Evolutionary conservation across 2,888 invertebrate genomes (phyloP).

Genomic region (Erebia palarica): DNA sequence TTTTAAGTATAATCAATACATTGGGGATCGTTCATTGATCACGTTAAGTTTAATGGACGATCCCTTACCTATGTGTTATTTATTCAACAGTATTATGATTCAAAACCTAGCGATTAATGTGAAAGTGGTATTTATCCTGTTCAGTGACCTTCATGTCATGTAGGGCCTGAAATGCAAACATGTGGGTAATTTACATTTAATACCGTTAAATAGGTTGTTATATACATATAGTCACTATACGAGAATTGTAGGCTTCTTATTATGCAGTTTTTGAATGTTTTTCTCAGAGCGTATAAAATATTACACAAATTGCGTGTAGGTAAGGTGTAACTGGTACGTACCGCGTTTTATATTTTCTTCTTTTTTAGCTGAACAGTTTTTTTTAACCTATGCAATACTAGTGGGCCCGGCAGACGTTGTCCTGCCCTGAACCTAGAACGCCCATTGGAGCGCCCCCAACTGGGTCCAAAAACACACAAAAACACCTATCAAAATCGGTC

Average conservation of each 20-base stretch:
- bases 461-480: too few species aligned
- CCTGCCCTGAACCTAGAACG: too few species aligned
- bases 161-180: conserved; percentile 20
- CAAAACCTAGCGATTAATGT: background rate
- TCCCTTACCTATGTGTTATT: background rate
- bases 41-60: too few species aligned
- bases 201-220: conserved; percentile 10
- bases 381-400: too few species aligned
- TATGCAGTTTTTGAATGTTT: conserved; percentile 11
- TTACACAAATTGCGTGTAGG: background rate
- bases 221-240: background rate
- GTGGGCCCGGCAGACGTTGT: too few species aligned
- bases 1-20: too few species aligned
- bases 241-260: background rate
- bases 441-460: too few species aligned
- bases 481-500: too few species aligned
- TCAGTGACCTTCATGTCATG: conserved; percentile 16
- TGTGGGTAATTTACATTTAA: conserved; percentile 11
- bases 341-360: background rate
- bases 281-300: background rate
- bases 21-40: too few species aligned
- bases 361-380: too few species aligned
- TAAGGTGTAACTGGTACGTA: background rate
- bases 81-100: background rate
- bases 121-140: conserved; percentile 12